Conservation (phyloP, 1,140 invertebrate species). For the Drosophila murphyi region DNA sequence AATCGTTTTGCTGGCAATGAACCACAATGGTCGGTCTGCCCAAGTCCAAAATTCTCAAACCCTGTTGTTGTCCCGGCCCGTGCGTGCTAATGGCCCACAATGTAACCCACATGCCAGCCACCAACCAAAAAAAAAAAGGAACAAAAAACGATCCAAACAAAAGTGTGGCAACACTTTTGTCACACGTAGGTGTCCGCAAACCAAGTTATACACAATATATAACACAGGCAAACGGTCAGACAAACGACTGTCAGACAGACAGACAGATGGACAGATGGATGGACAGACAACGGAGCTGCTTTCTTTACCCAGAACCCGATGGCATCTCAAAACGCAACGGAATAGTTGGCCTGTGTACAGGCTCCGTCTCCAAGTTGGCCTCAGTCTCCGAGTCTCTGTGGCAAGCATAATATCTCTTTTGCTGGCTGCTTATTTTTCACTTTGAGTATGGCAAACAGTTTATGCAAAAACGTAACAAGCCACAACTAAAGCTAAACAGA, state of each 20-base stretch:
- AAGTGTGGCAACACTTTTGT: conserved; percentile 79
- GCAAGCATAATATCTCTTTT: conserved; percentile 44
- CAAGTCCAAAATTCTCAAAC: conserved; percentile 8
- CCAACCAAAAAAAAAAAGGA: conserved; percentile 6
- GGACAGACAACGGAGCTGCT: conserved; percentile 43
- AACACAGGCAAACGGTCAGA: conserved; percentile 16
- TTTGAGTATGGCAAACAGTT: conserved; percentile 58
- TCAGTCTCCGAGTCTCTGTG: neutral
- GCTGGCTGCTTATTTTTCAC: conserved; percentile 62
- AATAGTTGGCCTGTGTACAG: neutral
- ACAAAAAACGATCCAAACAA: conserved; percentile 46
- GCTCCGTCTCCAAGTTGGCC: neutral
- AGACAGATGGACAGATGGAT: conserved; percentile 4
- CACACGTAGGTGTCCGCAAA: conserved; percentile 71
- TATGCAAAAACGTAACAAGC: conserved; percentile 73
- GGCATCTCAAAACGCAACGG: conserved; percentile 63
- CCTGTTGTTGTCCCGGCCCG: conserved; percentile 30
- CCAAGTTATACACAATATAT: conserved; percentile 64
- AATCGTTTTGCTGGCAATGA: neutral
- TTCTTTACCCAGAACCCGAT: conserved; percentile 77
- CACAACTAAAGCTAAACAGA: conserved; percentile 25
- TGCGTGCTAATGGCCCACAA: conserved; percentile 78
- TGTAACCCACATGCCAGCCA: conserved; percentile 66
- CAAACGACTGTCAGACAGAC: neutral
- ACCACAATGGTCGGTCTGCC: neutral